Evolutionary conservation across 2,113 vertebrate genomes (phyloP).

Genomic region (Regulus satrapa): DNA sequence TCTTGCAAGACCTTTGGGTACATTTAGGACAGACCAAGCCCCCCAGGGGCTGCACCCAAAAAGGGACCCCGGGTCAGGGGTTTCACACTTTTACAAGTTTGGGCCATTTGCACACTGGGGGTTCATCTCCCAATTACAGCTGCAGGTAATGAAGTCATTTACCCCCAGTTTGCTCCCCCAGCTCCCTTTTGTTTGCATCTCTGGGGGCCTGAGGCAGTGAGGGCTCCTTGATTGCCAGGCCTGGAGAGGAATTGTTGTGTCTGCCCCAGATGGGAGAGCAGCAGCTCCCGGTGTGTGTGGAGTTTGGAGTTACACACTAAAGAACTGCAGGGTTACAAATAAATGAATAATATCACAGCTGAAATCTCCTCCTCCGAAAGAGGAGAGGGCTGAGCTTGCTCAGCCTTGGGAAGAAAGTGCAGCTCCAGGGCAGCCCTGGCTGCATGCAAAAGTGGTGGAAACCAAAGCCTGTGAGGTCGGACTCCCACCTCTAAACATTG

Average conservation of each 20-base stretch:
- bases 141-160: not conserved
- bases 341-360: fast-evolving
- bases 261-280: not conserved
- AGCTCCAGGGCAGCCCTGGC: not conserved
- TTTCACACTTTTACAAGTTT: not conserved
- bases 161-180: not conserved
- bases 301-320: fast-evolving
- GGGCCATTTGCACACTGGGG: not conserved
- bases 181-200: not conserved
- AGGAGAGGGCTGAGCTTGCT: not conserved
- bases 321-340: fast-evolving
- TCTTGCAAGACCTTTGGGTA: not conserved
- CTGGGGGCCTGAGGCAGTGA: not conserved
- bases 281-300: not conserved
- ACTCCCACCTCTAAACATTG: too few species aligned
- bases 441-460: too few species aligned
- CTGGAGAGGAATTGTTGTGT: not conserved
- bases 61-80: fast-evolving
- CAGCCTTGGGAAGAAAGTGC: not conserved
- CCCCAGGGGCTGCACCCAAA: not conserved
- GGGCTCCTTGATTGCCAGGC: not conserved
- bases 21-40: fast-evolving
- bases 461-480: too few species aligned
- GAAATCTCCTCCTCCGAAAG: not conserved
- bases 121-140: not conserved